These are phyloP conservation scores for Leuciscus idus DNA, from an alignment of 2,113 vertebrate species.

Conservation along the genomic window DNA sequence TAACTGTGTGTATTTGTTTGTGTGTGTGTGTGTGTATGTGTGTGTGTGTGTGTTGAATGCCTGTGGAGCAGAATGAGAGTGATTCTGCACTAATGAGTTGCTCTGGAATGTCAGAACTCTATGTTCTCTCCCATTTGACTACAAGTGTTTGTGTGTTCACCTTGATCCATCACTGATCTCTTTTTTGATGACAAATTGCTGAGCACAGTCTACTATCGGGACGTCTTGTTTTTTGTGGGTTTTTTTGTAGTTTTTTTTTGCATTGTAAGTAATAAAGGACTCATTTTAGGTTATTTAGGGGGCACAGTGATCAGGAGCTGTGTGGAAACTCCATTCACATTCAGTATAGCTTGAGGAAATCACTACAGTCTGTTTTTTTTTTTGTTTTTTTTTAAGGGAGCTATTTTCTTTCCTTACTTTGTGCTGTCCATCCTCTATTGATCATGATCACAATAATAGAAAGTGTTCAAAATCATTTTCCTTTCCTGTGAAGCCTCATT, in stretches of 20 bases:
- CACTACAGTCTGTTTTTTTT: background rate
- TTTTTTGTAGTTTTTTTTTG: background rate
- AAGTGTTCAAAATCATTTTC: conserved; percentile 5
- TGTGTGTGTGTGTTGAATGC: background rate
- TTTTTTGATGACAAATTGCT: conserved; percentile 28
- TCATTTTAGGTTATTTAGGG: background rate
- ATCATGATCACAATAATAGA: conserved; percentile 17
- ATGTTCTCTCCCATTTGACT: conserved; percentile 15
- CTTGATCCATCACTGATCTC: conserved; percentile 9
- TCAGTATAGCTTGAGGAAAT: conserved; percentile 9
- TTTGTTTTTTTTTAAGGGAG: background rate
- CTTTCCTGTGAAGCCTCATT: background rate
- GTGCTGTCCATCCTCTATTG: background rate
- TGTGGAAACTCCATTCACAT: background rate
- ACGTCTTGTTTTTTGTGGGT: too few relatives aligned
- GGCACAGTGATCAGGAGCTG: background rate
- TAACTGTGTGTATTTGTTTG: background rate
- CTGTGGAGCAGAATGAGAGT: background rate
- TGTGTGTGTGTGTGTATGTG: background rate
- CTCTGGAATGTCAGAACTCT: conserved; percentile 8
- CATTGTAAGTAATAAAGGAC: background rate
- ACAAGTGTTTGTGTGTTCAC: background rate
- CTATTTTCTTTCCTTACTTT: background rate
- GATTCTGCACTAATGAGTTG: conserved; percentile 2
- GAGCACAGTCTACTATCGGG: background rate